Percentiles rank a stretch among this genome's conserved stretches.
phyloP scores from a whole-genome alignment of 2,888 invertebrate species.

The Torymus auratus region DNA sequence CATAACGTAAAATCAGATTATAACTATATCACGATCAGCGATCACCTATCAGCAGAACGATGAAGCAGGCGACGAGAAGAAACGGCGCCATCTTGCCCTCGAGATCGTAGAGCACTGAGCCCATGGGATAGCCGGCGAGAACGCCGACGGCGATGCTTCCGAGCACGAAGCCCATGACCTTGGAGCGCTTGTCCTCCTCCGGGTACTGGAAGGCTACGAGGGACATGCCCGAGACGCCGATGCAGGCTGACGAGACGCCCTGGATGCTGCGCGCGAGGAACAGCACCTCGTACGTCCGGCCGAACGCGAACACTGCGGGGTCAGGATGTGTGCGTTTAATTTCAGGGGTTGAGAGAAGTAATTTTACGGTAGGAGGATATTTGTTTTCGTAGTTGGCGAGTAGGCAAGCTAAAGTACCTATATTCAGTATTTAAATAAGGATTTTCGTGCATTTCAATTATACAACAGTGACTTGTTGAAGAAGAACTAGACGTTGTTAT shows the following conservation, averaged over 20 bases:
- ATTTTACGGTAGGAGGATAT: not conserved
- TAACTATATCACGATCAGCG: no score
- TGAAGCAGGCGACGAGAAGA: constrained; percentile 81
- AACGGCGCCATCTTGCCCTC: constrained; percentile 87
- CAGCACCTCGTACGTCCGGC: constrained; percentile 83
- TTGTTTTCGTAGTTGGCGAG: not conserved
- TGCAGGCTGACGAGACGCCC: constrained; percentile 88
- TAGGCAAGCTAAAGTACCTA: no score
- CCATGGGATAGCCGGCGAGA: constrained; percentile 88
- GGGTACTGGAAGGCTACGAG: constrained; percentile 81
- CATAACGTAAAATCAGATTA: no score
- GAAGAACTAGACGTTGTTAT: no score
- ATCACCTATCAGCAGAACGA: constrained; percentile 76
- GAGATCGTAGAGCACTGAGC: constrained; percentile 86
- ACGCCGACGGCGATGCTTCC: constrained; percentile 90
- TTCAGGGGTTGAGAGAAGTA: no score
- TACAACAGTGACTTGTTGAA: no score
- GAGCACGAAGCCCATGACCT: constrained; percentile 88
- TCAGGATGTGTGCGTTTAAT: no score
- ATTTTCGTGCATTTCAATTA: no score
- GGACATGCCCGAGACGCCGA: constrained; percentile 89
- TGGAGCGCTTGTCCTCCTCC: constrained; percentile 80
- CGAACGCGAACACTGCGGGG: constrained; percentile 85
- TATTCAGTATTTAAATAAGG: no score
- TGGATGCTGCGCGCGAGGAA: constrained; percentile 87